Conservation (phyloP, 92 coral and sea anemone genomes). For the Desmophyllum pertusum region DNA sequence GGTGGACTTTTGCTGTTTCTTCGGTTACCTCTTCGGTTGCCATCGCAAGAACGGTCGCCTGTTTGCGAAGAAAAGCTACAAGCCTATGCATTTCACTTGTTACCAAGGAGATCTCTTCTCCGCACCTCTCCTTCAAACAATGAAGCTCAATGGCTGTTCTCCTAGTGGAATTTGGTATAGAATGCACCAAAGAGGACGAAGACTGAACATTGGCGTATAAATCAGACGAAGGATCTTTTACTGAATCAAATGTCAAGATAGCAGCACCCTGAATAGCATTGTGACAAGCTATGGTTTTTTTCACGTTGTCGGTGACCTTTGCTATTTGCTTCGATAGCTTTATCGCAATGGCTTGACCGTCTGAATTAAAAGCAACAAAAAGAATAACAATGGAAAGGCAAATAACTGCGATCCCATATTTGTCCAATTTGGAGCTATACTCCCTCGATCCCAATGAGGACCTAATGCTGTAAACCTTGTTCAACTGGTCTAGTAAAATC, state of each 20-base stretch:
- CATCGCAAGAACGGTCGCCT: neutral
- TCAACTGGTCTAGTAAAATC: no score
- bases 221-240: conserved; percentile 43
- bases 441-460: no score
- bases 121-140: conserved; percentile 47
- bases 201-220: conserved; percentile 17
- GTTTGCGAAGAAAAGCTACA: neutral
- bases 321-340: conserved; percentile 56
- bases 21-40: neutral
- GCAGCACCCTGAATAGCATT: conserved; percentile 18
- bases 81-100: conserved; percentile 47
- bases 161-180: conserved; percentile 39
- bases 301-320: conserved; percentile 48
- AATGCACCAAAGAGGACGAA: neutral
- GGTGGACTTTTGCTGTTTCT: neutral
- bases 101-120: conserved; percentile 47
- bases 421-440: no score
- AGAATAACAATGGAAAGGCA: neutral
- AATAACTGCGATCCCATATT: neutral
- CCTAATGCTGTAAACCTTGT: no score
- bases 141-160: conserved; percentile 35
- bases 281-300: conserved; percentile 21
- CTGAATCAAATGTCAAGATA: conserved; percentile 31
- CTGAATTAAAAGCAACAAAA: conserved; percentile 19
- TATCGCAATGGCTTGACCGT: conserved; percentile 66